These are phyloP conservation scores for Okapia johnstoni DNA, from an alignment of 2,113 vertebrate genomes.

Conservation along the genomic window DNA sequence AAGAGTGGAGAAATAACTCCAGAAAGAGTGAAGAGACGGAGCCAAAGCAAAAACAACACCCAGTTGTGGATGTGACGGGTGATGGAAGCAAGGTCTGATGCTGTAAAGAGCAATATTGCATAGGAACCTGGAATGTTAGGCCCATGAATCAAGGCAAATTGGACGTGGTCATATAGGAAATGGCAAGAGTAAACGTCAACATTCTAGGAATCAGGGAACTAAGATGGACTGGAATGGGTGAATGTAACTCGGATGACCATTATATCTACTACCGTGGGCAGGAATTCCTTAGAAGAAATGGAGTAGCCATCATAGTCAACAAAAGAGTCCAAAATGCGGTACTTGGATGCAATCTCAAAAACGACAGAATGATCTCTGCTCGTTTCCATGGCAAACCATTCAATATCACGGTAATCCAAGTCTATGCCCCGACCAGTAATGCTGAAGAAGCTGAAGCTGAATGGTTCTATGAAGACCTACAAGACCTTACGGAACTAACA, in stretches of 20 bases:
- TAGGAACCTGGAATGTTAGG: not conserved
- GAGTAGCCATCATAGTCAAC: not conserved
- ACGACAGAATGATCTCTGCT: not conserved
- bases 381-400: not conserved
- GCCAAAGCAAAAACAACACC: not conserved
- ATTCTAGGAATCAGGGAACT: not conserved
- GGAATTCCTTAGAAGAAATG: not conserved
- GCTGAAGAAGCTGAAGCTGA: not conserved
- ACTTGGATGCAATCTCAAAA: not conserved
- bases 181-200: not conserved
- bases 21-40: not conserved
- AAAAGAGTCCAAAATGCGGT: not conserved
- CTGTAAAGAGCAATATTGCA: not conserved
- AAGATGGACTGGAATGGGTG: not conserved
- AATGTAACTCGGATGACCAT: not conserved
- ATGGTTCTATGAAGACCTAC: not conserved
- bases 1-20: not conserved
- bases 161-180: fast-evolving
- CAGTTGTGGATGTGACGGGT: not conserved
- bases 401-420: not conserved
- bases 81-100: not conserved
- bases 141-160: not conserved
- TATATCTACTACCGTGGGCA: not conserved
- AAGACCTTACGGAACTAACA: not conserved
- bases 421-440: not conserved